Evolutionary conservation across 1,140 invertebrate species (phyloP).

Genomic region (Sesamia nonagrioides): DNA sequence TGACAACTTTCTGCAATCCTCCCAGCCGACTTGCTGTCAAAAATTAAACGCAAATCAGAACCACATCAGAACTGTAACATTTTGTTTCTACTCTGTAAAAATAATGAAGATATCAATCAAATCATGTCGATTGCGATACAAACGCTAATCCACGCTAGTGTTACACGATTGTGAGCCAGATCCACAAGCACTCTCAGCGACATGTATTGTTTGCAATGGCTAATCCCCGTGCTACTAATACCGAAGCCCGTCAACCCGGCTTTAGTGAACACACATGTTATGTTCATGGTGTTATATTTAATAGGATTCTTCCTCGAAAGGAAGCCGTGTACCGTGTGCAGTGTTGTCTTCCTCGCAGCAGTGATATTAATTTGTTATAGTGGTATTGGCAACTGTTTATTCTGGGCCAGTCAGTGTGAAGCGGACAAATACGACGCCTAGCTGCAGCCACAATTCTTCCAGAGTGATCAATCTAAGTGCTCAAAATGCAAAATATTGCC

Average conservation of each 20-base stretch:
- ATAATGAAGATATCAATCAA: constrained; percentile 68
- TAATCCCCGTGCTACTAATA: constrained; percentile 98
- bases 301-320: constrained; percentile 97
- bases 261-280: constrained; percentile 97
- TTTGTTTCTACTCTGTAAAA: constrained; percentile 53
- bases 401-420: constrained; percentile 95
- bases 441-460: constrained; percentile 60
- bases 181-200: constrained; percentile 57
- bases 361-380: constrained; percentile 98
- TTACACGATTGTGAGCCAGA: constrained; percentile 47
- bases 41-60: constrained; percentile 54
- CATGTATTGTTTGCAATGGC: constrained; percentile 99
- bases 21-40: constrained; percentile 39
- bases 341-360: constrained; percentile 96
- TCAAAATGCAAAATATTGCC: constrained; percentile 73
- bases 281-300: constrained; percentile 98
- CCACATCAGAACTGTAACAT: constrained; percentile 49
- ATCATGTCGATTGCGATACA: constrained; percentile 75
- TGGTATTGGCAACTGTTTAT: constrained; percentile 97
- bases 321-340: constrained; percentile 99
- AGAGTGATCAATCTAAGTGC: constrained; percentile 67
- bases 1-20: background rate
- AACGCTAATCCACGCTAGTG: constrained; percentile 56
- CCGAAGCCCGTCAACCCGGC: constrained; percentile 98
- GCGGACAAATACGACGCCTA: constrained; percentile 92